A percentile compares a stretch with the other conserved stretches of the same genome.
These are phyloP conservation scores for Penaeus monodon DNA, from an alignment of 2,888 invertebrate species.

Conservation along the genomic window DNA sequence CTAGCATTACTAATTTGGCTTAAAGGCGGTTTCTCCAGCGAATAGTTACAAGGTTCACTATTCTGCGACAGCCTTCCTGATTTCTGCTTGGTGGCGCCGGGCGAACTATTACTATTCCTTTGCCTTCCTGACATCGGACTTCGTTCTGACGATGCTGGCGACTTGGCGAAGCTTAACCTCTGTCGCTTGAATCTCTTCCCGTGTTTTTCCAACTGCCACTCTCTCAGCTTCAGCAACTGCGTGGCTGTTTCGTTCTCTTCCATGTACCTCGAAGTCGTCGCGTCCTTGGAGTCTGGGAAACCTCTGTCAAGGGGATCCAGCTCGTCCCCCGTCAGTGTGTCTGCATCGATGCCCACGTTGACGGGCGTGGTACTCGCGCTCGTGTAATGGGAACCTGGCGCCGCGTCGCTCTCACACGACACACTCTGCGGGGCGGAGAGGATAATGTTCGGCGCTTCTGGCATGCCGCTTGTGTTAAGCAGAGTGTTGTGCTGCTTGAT, in stretches of 20 bases:
- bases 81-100: neutral
- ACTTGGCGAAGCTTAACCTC: slow-evolving; percentile 33
- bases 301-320: neutral
- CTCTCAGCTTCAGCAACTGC: slow-evolving; percentile 46
- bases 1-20: slow-evolving; percentile 20
- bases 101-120: neutral
- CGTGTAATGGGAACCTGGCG: no score
- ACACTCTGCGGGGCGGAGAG: no score
- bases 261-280: slow-evolving; percentile 27
- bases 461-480: neutral
- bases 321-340: no score
- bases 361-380: no score
- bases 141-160: slow-evolving; percentile 25
- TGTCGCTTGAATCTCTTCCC: slow-evolving; percentile 34
- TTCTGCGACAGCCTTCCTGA: neutral
- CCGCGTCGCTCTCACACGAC: no score
- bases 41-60: no score
- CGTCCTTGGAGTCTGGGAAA: slow-evolving; percentile 25
- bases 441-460: no score
- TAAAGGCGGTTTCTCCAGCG: slow-evolving; percentile 4
- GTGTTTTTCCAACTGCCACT: slow-evolving; percentile 50
- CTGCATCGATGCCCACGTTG: no score
- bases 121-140: slow-evolving; percentile 31
- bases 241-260: slow-evolving; percentile 40
- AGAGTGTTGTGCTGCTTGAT: slow-evolving; percentile 32